Conservation (phyloP, 2,888 invertebrate genomes). For the Stomorhina lunata region DNA sequence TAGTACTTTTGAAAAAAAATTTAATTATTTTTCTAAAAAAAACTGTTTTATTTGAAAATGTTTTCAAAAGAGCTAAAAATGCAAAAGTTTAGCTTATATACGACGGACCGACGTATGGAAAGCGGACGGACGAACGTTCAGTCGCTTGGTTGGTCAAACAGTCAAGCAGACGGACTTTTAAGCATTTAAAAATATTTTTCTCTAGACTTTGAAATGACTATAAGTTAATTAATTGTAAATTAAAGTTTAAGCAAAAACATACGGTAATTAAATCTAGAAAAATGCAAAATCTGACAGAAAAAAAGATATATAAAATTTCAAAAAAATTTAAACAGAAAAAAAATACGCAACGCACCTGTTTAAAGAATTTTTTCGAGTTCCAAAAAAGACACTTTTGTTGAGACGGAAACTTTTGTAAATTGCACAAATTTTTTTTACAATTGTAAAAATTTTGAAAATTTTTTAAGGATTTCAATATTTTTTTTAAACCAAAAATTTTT, state of each 20-base stretch:
- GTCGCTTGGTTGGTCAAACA: too few species aligned
- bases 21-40: constrained; percentile 23
- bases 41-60: background rate
- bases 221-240: constrained; percentile 57
- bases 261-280: constrained; percentile 45
- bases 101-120: too few species aligned
- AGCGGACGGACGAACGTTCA: too few species aligned
- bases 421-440: background rate
- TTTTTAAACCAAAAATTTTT: background rate
- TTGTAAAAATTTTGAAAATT: background rate
- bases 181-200: constrained; percentile 13
- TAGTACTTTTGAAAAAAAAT: too few species aligned
- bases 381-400: background rate
- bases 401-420: background rate
- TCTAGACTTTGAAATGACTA: constrained; percentile 1
- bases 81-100: background rate
- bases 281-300: too few species aligned
- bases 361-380: constrained; percentile 32
- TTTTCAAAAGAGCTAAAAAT: background rate
- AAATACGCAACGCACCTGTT: constrained; percentile 50
- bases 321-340: background rate
- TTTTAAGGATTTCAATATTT: background rate
- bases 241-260: constrained; percentile 9
- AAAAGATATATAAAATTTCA: background rate
- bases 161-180: too few species aligned